Conservation (phyloP, 2,888 invertebrate species). For the Drosophila sordidapex region DNA sequence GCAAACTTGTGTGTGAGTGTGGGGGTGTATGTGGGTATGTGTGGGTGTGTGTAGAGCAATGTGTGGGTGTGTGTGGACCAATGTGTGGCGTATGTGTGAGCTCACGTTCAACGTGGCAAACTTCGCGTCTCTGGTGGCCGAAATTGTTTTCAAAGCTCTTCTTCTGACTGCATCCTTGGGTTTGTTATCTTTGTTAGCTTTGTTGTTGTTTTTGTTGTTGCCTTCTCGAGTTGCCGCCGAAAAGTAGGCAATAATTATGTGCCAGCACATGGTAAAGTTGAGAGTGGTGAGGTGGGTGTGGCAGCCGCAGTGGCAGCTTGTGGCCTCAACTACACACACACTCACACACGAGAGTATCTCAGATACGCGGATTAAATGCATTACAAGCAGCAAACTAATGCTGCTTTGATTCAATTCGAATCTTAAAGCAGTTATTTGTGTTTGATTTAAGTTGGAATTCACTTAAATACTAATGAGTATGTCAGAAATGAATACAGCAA, state of each 20-base stretch:
- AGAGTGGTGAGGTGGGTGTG: conserved; percentile 12
- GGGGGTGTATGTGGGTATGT: not conserved
- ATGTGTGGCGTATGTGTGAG: conserved; percentile 12
- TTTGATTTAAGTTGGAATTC: not conserved
- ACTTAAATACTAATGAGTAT: not conserved
- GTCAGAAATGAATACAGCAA: too few relatives aligned
- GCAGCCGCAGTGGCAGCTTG: conserved; percentile 3
- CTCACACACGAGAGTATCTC: not conserved
- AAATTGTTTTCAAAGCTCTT: conserved; percentile 71
- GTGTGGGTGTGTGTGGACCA: not conserved
- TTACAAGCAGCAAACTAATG: not conserved
- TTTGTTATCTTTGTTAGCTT: conserved; percentile 11
- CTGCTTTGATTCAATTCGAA: not conserved
- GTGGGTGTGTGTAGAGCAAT: not conserved
- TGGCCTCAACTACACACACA: conserved; percentile 1
- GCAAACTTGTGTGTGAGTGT: conserved; percentile 17
- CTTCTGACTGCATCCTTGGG: conserved; percentile 30
- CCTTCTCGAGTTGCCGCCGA: conserved; percentile 30
- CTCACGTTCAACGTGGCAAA: conserved; percentile 42
- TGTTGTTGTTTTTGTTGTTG: not conserved
- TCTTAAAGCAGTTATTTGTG: not conserved
- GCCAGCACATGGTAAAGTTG: conserved; percentile 24
- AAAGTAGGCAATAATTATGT: conserved; percentile 75
- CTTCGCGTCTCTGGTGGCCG: conserved; percentile 52
- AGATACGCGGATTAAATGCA: conserved; percentile 16